Base-by-base conservation (phyloP, 2,113 vertebrate species). In the Coracopsis vasa region DNA sequence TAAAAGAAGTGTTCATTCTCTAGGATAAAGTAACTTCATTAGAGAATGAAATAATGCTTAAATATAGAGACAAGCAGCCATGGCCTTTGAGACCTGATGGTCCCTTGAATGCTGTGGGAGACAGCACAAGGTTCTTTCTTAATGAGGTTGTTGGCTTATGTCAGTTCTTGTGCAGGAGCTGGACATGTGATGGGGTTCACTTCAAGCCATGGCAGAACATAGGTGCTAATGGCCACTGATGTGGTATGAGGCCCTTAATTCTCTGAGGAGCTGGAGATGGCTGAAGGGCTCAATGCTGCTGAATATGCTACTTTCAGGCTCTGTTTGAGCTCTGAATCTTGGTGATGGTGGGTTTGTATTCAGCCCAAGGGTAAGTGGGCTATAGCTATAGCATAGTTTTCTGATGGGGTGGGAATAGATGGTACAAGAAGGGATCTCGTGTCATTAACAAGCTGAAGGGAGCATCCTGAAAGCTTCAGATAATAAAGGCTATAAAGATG, bases 281-380 rank as follows among this genome's bases (percentile, higher is more conserved):
- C 31, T 39, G 54, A 3, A 35, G 60, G 61, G 62, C 80, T 77
- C 45, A 2, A 0, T 7, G 42, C 53, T 90, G 77, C 82, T 51
- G 39, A 67, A 6, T 47, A 1, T 31, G 72, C 61, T 42, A 2
- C 81, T 83, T 24, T 51, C 48, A 54, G 94, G 50, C 11, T 53
- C 4, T 1, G 13, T 45, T 39, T 16, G 67, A 66, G 83, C 73
- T 65, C 2, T 33, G n/a, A 7, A 0, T 10, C 42, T 0, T 42
- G 77, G 7, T 54, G 50, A 4, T 51, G 90, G 73, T 80, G 58
- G 0, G 39, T 77, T 73, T 79, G 69, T 51, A 33, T 21, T 11
- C n/a, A 29, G 2, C 14, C 28, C 58, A 13, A 10, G 80, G 70
- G 35, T 64, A n/a, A 25, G 37, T 23, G 75, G 11, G 75, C 33